A percentile compares a stretch with the other conserved stretches of the same genome.
Conservation (phyloP, 2,888 invertebrate species). For the Metopia argyrocephala region DNA sequence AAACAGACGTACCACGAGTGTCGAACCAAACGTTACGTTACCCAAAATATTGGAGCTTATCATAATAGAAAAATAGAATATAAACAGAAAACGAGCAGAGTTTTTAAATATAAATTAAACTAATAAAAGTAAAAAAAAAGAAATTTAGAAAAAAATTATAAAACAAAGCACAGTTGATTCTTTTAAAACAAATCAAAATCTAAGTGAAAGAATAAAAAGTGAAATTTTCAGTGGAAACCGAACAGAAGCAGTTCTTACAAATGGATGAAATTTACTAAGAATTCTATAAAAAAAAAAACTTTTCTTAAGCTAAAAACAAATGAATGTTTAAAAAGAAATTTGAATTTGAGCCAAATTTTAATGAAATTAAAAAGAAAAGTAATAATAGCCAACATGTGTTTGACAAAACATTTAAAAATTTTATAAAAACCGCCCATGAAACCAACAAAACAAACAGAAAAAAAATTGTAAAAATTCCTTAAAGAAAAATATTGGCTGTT, state of each 20-base stretch:
- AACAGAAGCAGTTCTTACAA: conserved; percentile 34
- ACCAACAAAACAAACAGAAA: conserved; percentile 19
- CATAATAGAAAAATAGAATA: conserved; percentile 32
- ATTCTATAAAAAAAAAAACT: background rate
- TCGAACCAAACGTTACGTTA: conserved; percentile 76
- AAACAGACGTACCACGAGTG: conserved; percentile 76
- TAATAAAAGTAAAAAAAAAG: conserved; percentile 51
- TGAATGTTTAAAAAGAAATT: no score
- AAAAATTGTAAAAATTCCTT: background rate
- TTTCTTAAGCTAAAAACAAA: no score
- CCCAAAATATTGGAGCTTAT: conserved; percentile 52
- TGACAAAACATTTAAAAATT: conserved; percentile 45
- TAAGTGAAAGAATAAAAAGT: background rate
- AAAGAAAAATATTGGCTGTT: conserved; percentile 10
- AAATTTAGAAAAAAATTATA: conserved; percentile 45
- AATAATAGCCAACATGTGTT: conserved; percentile 41
- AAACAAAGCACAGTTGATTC: background rate
- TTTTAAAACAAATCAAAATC: conserved; percentile 14
- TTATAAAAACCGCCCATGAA: conserved; percentile 32
- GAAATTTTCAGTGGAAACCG: background rate
- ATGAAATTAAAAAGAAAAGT: background rate
- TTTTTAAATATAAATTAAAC: conserved; percentile 27
- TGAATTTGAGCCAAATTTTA: no score
- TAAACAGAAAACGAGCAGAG: conserved; percentile 57
- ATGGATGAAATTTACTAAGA: background rate